Percentiles rank a stretch among this genome's conserved stretches.
Evolutionary conservation across 2,113 vertebrate genomes (phyloP).

Genomic region (Microcebus lehilahytsara): DNA sequence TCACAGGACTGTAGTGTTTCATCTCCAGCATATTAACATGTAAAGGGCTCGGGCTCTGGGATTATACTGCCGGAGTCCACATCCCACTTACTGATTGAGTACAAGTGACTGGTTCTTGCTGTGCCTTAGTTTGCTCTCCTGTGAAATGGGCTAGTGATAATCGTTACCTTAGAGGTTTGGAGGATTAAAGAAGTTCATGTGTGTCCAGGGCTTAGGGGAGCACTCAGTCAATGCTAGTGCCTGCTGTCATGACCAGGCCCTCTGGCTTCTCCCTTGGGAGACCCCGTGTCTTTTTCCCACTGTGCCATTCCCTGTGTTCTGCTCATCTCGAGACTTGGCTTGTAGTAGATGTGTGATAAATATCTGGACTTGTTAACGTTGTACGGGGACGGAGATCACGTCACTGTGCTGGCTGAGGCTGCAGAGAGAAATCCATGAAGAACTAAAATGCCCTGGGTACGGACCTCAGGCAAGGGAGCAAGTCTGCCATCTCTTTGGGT

Average conservation of each 20-base stretch:
- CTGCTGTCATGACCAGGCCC: neutral
- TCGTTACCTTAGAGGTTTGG: neutral
- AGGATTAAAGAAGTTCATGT: neutral
- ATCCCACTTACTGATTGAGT: neutral
- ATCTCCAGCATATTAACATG: neutral
- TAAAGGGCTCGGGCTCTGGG: neutral
- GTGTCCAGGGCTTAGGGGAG: neutral
- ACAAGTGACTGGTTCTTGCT: neutral
- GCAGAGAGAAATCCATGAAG: neutral
- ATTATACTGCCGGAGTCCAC: neutral
- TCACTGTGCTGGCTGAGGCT: neutral
- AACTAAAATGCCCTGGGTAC: neutral
- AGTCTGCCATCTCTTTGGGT: neutral
- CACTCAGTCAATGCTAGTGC: neutral
- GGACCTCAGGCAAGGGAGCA: neutral
- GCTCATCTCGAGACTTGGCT: neutral
- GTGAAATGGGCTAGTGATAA: neutral
- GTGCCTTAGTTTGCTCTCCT: conserved; percentile 14
- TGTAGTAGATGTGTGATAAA: neutral
- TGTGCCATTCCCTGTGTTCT: neutral
- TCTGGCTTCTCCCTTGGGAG: neutral
- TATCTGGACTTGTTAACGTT: neutral
- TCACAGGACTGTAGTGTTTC: neutral
- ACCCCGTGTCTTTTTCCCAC: neutral
- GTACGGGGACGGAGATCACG: neutral